phyloP scores from a whole-genome alignment of 2,888 invertebrate species.

The Helobdella robusta region DNA sequence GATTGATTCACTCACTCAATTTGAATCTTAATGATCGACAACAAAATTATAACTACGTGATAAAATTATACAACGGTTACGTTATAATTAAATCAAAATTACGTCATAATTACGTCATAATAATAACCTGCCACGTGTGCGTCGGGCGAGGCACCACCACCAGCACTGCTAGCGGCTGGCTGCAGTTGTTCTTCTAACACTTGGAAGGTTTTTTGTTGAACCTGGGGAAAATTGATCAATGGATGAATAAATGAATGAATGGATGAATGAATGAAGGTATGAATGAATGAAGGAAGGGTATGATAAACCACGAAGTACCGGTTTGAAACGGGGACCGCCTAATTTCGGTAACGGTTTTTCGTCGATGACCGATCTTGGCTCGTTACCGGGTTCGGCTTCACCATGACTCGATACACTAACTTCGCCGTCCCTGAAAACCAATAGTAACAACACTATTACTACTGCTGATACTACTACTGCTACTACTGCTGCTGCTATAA shows the following conservation, averaged over 20 bases:
- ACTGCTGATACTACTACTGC: neutral
- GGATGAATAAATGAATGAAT: too few species aligned
- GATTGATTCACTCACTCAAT: too few species aligned
- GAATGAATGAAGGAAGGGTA: too few species aligned
- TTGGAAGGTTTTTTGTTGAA: conserved; percentile 46
- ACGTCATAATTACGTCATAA: too few species aligned
- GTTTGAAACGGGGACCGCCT: conserved; percentile 41
- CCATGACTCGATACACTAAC: neutral
- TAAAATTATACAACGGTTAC: neutral
- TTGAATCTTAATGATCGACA: neutral
- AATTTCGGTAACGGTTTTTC: conserved; percentile 38
- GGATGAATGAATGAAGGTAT: too few species aligned
- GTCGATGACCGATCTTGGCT: conserved; percentile 34
- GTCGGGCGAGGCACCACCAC: neutral
- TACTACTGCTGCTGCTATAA: too few species aligned
- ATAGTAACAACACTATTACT: neutral
- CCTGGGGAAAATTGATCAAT: too few species aligned
- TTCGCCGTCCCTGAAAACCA: conserved; percentile 10
- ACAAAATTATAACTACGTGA: neutral
- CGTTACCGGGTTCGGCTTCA: neutral
- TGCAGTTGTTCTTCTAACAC: conserved; percentile 38
- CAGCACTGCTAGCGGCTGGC: conserved; percentile 1
- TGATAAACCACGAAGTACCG: too few species aligned
- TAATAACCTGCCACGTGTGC: neutral
- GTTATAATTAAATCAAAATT: neutral